phyloP scores from a whole-genome alignment of 2,797 vertebrate genomes.

The Falco concolor region DNA sequence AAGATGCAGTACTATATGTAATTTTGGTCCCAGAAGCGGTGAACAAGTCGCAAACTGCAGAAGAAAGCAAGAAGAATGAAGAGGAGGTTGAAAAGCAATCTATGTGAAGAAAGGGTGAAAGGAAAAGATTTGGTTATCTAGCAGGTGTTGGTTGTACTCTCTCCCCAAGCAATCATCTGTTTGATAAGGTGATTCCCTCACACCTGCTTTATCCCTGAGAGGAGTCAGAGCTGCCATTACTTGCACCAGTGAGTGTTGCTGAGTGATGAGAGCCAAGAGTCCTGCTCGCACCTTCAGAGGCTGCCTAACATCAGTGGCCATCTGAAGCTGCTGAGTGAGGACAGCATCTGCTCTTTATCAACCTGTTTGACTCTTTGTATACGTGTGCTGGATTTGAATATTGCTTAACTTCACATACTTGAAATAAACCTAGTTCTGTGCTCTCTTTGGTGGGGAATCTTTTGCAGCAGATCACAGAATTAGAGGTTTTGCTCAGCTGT shows the following conservation, averaged over 20 bases:
- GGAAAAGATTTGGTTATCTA: neutral
- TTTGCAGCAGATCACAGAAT: neutral
- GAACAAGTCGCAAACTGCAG: neutral
- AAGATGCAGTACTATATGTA: neutral
- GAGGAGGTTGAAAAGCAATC: neutral
- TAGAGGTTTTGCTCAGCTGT: neutral
- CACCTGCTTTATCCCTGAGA: neutral
- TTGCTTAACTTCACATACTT: neutral
- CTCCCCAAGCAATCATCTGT: neutral
- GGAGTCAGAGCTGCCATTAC: neutral
- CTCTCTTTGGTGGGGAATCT: neutral
- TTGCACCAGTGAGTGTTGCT: accelerated
- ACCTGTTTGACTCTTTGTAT: neutral
- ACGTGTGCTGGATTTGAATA: neutral
- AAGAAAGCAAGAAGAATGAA: neutral
- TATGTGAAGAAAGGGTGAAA: neutral
- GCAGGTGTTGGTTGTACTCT: neutral
- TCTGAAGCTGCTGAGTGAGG: neutral
- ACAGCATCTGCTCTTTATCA: neutral
- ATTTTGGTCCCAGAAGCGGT: neutral
- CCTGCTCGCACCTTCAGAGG: neutral
- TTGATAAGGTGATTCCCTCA: neutral
- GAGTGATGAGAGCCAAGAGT: neutral
- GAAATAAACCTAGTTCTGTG: neutral
- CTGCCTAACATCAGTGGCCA: neutral